Percentiles rank a stretch among this genome's conserved stretches.
These are phyloP conservation scores for Siniperca scherzeri DNA, from an alignment of 2,797 vertebrate genomes.

Conservation along the genomic window DNA sequence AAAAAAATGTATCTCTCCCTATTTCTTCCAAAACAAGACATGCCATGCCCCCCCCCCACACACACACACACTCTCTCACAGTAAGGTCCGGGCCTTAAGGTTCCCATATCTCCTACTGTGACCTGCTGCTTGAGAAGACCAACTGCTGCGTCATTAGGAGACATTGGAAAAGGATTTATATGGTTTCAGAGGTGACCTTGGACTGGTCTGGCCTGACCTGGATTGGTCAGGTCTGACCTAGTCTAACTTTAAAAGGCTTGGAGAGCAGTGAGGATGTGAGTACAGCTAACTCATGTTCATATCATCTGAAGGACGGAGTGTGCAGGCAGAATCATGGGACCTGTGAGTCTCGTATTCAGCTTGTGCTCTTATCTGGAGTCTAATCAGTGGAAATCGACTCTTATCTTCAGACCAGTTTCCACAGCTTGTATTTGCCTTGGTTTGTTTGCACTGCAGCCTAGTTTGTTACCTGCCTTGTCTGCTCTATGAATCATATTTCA, in stretches of 20 bases:
- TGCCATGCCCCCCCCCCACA: neutral
- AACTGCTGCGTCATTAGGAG: conserved; percentile 46
- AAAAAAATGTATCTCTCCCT: neutral
- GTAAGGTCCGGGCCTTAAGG: neutral
- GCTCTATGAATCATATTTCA: neutral
- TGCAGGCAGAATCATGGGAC: neutral
- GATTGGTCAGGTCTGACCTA: neutral
- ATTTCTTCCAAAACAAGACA: conserved; percentile 17
- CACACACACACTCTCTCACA: neutral
- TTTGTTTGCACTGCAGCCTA: neutral
- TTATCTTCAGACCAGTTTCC: neutral
- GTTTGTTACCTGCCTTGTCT: neutral
- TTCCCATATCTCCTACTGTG: conserved; percentile 58
- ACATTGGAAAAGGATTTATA: conserved; percentile 29
- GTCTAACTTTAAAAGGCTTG: conserved; percentile 4
- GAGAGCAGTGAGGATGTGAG: neutral
- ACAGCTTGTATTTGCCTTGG: neutral
- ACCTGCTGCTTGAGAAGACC: conserved; percentile 39
- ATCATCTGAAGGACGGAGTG: neutral
- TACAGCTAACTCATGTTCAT: neutral
- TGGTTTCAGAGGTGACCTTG: conserved; percentile 14
- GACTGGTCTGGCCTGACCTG: conserved; percentile 3
- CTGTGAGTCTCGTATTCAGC: no score
- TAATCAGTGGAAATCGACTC: neutral
- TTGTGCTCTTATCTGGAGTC: no score